These are phyloP conservation scores for Nanorana parkeri DNA, from an alignment of 2,113 vertebrate genomes.

Conservation along the genomic window DNA sequence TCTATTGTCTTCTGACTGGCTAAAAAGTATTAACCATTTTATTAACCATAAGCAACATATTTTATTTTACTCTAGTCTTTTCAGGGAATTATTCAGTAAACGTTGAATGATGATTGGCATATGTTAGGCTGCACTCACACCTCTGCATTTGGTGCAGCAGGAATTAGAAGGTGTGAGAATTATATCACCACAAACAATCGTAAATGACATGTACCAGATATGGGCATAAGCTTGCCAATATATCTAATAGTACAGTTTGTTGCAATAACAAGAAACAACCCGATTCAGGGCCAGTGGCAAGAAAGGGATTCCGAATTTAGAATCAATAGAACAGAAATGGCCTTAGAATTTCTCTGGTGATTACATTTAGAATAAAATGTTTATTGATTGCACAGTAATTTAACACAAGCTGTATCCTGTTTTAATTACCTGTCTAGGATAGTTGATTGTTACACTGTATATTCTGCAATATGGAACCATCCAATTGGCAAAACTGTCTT, in stretches of 20 bases:
- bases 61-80: too few relatives aligned
- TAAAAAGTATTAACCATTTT: too few relatives aligned
- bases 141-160: too few relatives aligned
- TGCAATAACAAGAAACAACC: background rate
- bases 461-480: conserved; percentile 3
- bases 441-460: conserved; percentile 37
- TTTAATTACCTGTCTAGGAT: conserved; percentile 27
- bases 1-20: too few relatives aligned
- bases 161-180: too few relatives aligned
- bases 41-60: too few relatives aligned
- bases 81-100: too few relatives aligned
- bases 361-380: conserved; percentile 22
- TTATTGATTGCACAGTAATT: conserved; percentile 33
- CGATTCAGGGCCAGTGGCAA: background rate
- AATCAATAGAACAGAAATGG: background rate
- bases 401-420: conserved; percentile 17
- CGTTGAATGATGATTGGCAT: too few relatives aligned
- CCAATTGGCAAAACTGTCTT: conserved; percentile 31
- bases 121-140: too few relatives aligned
- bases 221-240: too few relatives aligned
- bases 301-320: background rate
- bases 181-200: too few relatives aligned
- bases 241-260: background rate
- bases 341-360: background rate
- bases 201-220: too few relatives aligned